Evolutionary conservation across 35 echinoderm and acorn worm genomes (phyloP), one percentile per base, ranked within the genome.

Genomic region (Holothuria glaberrima): DNA sequence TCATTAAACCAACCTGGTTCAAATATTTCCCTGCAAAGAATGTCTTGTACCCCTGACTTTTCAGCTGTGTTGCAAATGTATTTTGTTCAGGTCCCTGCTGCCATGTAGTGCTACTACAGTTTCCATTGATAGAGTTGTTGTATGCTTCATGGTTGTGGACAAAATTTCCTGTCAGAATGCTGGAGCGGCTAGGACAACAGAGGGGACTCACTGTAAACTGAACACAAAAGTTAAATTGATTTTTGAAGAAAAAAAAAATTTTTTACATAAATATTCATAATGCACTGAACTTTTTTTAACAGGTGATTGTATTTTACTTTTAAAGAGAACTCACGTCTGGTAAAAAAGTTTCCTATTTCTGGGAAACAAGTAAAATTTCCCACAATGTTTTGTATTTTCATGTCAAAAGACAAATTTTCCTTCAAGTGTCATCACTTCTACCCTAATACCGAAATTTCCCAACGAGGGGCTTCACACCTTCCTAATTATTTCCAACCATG

Each of bases 1-100:
- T 44, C 65, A 12, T 14, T 5, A 60, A 30, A 69, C 78, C 34
- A 66, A 99, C 97, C 94, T 95, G 93, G 58, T 99, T 99, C 1
- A 99, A 71, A 75, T 99, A 99, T 60, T 99, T 99, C 12, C 97
- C 97, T n/a, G 97, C 97, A 84, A 99, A 95, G 86, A 99, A 99
- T 6, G 93, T 99, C 21, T 26, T 60, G 86, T 99, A 99, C n/a
- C 97, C 97, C 63, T 86, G 61, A 26, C 29, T 74, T 38, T 95
- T 76, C 5, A 99, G 60, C 44, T 94, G 79, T 48, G 97, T 99
- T 22, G 91, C 93, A 86, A 99, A 93, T 6, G 97, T 95, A 26
- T 91, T 93, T 71, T 93, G 90, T 61, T 99, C 97, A 68, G 97
- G 93, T 0, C 97, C 97, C 4, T 77, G 20, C 68, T 99, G 97